A percentile compares a stretch with the other conserved stretches of the same genome.
Evolutionary conservation across 2,113 vertebrate genomes (phyloP).

Genomic region (Periophthalmodon schlosseri): DNA sequence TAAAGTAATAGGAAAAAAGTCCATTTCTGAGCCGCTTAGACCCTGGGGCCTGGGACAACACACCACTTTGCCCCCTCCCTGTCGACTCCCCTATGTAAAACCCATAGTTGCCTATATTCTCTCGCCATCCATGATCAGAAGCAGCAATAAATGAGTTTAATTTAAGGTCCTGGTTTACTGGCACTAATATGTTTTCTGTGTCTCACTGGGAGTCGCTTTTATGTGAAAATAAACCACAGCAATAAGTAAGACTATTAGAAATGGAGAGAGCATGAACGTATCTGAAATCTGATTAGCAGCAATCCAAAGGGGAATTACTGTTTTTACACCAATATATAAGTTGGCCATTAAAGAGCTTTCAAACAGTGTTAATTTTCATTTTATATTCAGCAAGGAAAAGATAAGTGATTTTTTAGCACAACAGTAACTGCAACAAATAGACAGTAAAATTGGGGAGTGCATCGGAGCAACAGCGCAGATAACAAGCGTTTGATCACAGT

Average conservation of each 20-base stretch:
- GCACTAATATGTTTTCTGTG: constrained; percentile 9
- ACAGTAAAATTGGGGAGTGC: constrained; percentile 42
- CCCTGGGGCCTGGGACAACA: no score
- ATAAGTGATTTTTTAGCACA: constrained; percentile 25
- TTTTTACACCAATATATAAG: constrained; percentile 50
- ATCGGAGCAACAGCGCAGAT: constrained; percentile 48
- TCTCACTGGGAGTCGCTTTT: constrained; percentile 5
- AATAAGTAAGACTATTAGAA: constrained; percentile 41
- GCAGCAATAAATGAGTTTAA: not conserved
- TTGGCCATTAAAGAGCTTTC: constrained; percentile 59
- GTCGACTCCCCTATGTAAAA: no score
- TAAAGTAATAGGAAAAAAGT: no score
- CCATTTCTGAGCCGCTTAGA: no score
- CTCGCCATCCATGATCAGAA: not conserved
- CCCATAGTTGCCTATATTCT: no score
- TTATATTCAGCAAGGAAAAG: constrained; percentile 34
- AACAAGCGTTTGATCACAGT: constrained; percentile 48
- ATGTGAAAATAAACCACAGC: constrained; percentile 17
- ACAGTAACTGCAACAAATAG: constrained; percentile 37
- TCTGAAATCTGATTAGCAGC: constrained; percentile 43
- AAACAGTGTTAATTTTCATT: constrained; percentile 57
- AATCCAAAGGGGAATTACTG: constrained; percentile 21
- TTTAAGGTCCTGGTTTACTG: not conserved
- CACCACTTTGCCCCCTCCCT: no score
- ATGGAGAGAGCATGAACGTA: constrained; percentile 35